Conservation (phyloP, 2,888 invertebrate species). For the Drosophila monieri region DNA sequence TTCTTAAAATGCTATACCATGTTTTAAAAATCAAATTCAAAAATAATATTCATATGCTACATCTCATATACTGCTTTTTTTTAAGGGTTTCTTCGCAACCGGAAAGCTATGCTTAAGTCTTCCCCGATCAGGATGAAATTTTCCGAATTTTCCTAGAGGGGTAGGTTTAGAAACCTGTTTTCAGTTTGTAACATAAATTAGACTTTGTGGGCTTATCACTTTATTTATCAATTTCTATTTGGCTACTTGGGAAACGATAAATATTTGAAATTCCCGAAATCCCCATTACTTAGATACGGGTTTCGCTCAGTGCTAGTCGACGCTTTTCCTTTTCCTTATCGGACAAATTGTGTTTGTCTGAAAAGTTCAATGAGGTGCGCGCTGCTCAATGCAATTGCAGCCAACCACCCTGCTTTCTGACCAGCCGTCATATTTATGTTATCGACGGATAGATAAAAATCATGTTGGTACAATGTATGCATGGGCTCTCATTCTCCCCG, state of each 20-base stretch:
- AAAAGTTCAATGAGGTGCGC: slow-evolving; percentile 77
- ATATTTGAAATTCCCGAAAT: background rate
- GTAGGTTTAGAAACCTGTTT: too few relatives aligned
- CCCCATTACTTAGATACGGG: background rate
- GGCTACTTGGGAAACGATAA: background rate
- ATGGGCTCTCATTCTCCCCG: slow-evolving; percentile 20
- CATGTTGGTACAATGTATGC: slow-evolving; percentile 48
- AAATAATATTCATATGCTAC: too few relatives aligned
- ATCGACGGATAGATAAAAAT: slow-evolving; percentile 62
- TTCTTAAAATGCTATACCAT: too few relatives aligned
- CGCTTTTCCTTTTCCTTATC: slow-evolving; percentile 59
- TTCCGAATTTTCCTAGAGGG: too few relatives aligned
- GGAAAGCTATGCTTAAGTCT: too few relatives aligned
- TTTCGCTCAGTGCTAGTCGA: background rate
- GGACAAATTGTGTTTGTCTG: slow-evolving; percentile 78
- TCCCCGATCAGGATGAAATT: too few relatives aligned
- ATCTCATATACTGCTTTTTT: too few relatives aligned
- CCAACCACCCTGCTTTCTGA: slow-evolving; percentile 3
- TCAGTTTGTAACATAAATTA: too few relatives aligned
- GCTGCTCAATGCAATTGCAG: slow-evolving; percentile 65
- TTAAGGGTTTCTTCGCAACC: too few relatives aligned
- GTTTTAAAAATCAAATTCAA: too few relatives aligned
- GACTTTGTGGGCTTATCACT: too few relatives aligned
- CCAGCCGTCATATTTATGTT: slow-evolving; percentile 66
- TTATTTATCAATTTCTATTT: background rate